Evolutionary conservation across 2,797 vertebrate species (phyloP), one percentile per base, ranked within the genome.

Genomic region (Natrix natrix): DNA sequence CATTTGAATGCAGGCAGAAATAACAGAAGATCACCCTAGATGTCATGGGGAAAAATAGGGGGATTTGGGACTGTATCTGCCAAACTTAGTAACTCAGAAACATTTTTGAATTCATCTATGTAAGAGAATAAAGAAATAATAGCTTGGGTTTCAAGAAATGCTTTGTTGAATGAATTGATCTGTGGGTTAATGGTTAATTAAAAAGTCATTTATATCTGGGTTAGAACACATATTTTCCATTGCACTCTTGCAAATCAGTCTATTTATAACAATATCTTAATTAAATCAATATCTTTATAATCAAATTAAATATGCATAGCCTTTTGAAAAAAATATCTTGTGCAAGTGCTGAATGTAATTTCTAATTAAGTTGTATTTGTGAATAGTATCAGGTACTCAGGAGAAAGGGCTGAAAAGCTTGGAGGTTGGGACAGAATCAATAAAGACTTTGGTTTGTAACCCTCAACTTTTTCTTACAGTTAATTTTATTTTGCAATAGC

Each of bases 111-210:
- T 24, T 24, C 74, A 83, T 83, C 37, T 83, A 12, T 83, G 37
- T 48, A 24, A 83, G 74, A 83, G 4, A 83, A 48, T 5, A 24
- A 83, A 54, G 54, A n/a, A 87, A 11, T 12, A 63, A 74, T 37
- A 12, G 54, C 13, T 12, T 16, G 56, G 12, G 20, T 92, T 92
- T 86, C 43, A 61, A 90, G 28, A 61, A 88, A 61, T 37, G 26
- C 54, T 92, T 92, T 61, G 48, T 43, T 16, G 57, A 74, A 57
- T 32, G 60, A 78, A 89, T 89, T 83, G 92, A 89, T 92, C 61
- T 60, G 10, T 88, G 32, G 32, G 57, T 90, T 87, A 87, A 66
- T 69, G 89, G 28, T 91, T 93, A 93, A 90, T 93, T 66, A 7
- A 91, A 90, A 92, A 93, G n/a, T 4, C 24, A n/a, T 48, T 87